Evolutionary conservation across 2,797 vertebrate genomes (phyloP), one percentile per base, ranked within the genome.

Genomic region (Xenopus petersii): DNA sequence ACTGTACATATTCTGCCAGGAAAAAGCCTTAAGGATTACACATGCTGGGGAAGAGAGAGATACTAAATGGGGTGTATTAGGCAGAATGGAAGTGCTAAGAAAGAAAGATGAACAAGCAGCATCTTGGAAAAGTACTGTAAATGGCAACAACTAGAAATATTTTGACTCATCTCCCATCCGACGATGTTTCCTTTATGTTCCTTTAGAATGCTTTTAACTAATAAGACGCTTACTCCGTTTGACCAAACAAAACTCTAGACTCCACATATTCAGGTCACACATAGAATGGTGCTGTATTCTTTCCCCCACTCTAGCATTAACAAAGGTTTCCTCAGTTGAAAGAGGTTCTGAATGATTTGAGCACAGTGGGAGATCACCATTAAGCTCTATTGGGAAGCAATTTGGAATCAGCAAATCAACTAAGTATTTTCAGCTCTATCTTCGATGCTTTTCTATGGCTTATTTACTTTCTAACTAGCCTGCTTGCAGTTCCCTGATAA

Each of bases 391-490:
- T 79, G 71, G 77, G 77, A 79, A 79, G 77, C 77, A 79, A 79
- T 79, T 79, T 79, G 66, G 77, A 79, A 79, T 79, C 77, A 79
- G 77, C 77, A 79, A 79, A 79, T 79, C 77, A 79, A 79, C 77
- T 79, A 79, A 79, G 77, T 74, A 79, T 74, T 79, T 79, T 79
- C 71, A 74, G 77, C 77, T 79, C 77, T 79, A 79, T 79, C 77
- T 79, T 79, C 77, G 64, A 74, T 79, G 77, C 77, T 74, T 79
- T 79, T 79, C 67, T 74, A 79, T 79, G 77, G 77, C 77, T 79
- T 79, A 79, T 79, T 79, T 79, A 79, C 77, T 79, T 79, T 79
- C 77, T 79, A 79, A 79, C 77, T 79, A 79, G 77, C 77, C 71
- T 74, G 71, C 77, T 62, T 79, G 77, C 77, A 73, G 77, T 79